Base-by-base conservation (phyloP, 2,888 invertebrate genomes). In the Sycophila texana region DNA sequence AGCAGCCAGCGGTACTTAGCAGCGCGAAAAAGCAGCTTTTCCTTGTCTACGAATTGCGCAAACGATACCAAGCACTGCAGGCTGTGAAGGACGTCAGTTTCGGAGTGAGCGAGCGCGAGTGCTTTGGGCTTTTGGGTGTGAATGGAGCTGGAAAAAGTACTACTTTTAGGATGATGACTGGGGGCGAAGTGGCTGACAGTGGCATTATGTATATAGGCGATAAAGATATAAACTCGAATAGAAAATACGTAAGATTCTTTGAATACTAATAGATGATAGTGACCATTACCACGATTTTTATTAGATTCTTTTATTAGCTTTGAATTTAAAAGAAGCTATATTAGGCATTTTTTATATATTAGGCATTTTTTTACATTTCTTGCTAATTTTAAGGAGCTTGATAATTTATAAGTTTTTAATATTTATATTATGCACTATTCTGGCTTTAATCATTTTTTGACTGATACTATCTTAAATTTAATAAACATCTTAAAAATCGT, bases 91-190 rank as follows among this genome's bases (percentile, higher is more conserved):
- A 95, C 84, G 91, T 96, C 5, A 94, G 89, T 87, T 88, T 93
- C 87, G 95, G 94, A 66, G 94, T 96, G 0, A 93, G 93, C 73
- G 92, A 94, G 79, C 93, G 93, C 13, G 96, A 96, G 90, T 96
- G 96, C 86, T 97, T 97, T 86, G 96, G 96, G 1, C 90, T 97
- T 58, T 91, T 97, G 68, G 96, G 97, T 0, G 94, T 96, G 0
- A 97, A 97, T 88, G 97, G 97, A 13, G 96, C 97, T 2, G 97
- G 97, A 0, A 97, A 97, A 90, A 96, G 96, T 0, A 94, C 95
- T 0, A 97, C 97, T 0, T 98, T 98, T 89, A 96, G 96, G 91
- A 96, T 97, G 95, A 91, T 97, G 85, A 97, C 97, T 68, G 97
- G 97, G 0, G 97, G 96, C 87, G 95, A 94, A 86, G 89, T 87